These are phyloP conservation scores for Tenthredo notha DNA, from an alignment of 2,888 invertebrate genomes.

Conservation along the genomic window DNA sequence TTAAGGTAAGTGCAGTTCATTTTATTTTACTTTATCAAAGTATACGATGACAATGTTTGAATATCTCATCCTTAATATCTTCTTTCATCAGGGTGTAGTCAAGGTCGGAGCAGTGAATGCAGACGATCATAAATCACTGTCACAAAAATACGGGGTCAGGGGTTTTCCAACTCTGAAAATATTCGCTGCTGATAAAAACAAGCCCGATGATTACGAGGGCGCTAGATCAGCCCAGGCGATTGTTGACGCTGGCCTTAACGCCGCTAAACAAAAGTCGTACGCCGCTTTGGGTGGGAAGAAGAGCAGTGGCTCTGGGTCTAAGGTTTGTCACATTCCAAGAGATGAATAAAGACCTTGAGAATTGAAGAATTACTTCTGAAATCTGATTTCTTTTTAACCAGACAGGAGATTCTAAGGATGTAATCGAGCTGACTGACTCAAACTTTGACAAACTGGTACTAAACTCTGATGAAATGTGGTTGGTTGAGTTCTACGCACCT, in stretches of 20 bases:
- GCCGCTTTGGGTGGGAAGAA: slow-evolving; percentile 84
- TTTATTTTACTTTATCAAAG: background rate
- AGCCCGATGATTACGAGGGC: slow-evolving; percentile 92
- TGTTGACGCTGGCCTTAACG: slow-evolving; percentile 91
- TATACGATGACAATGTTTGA: background rate
- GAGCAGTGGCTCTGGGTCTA: slow-evolving; percentile 61
- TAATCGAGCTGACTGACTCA: slow-evolving; percentile 95
- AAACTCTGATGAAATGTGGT: slow-evolving; percentile 96
- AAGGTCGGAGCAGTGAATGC: slow-evolving; percentile 97
- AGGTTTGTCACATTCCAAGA: background rate
- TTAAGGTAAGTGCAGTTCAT: slow-evolving; percentile 84
- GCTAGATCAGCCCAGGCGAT: slow-evolving; percentile 92
- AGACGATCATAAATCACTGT: slow-evolving; percentile 91
- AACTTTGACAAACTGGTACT: slow-evolving; percentile 97
- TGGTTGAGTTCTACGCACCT: slow-evolving; percentile 98
- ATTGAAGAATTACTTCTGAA: slow-evolving; percentile 55
- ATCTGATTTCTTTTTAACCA: slow-evolving; percentile 26
- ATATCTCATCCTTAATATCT: slow-evolving; percentile 62
- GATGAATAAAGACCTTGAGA: background rate
- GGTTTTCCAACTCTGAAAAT: slow-evolving; percentile 99
- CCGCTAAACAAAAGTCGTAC: slow-evolving; percentile 87
- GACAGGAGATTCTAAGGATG: slow-evolving; percentile 81
- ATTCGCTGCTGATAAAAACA: slow-evolving; percentile 91
- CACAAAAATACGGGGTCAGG: slow-evolving; percentile 88
- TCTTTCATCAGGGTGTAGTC: slow-evolving; percentile 87